Evolutionary conservation across 1,140 invertebrate genomes (phyloP), one percentile per base, ranked within the genome.

Genomic region (Acyrthosiphon pisum): DNA sequence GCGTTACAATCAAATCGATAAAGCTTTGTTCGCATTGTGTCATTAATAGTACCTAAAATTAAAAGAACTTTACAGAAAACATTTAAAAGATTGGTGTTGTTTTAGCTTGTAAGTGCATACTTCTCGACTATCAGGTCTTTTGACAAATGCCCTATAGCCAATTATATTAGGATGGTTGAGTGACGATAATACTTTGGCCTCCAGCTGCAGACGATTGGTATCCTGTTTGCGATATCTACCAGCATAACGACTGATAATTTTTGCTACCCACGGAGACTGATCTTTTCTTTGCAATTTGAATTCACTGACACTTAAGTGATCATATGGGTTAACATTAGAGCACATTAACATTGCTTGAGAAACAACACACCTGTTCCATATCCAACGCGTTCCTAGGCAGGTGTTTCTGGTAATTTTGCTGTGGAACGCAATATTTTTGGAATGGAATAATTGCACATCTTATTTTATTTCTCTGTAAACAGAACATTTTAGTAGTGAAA

Each of bases 131-230:
- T 97, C 96, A 6, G 95, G 94, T 1, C 95, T 95, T 94, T 96
- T 96, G 6, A 96, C 95, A 91, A 97, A 96, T 6, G 96, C 97
- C 68, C 98, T 96, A 94, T 97, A 98, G 0, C 97, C 98, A 8
- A 98, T 96, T 88, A 98, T 97, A 94, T 98, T 98, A 2, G 97
- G 97, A 95, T 98, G 98, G 46, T 96, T 96, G 76, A 98, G 95
- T 93, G 96, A 96, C 93, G 96, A 96, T 37, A 97, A 95, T 91
- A 97, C 95, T 35, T 97, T 96, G 1, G 97, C 98, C 95, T 98
- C 98, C 1, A 96, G 95, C 93, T 96, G 95, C 46, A 98, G 95
- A 7, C 97, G 95, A 53, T 96, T 94, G 87, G 95, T 95, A 93
- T 94, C 94, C 20, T 94, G 87, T 89, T 93, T 93, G 3, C 83